These are phyloP conservation scores for Oreohelix idahoensis DNA, from an alignment of 1,140 invertebrate species.

Conservation along the genomic window DNA sequence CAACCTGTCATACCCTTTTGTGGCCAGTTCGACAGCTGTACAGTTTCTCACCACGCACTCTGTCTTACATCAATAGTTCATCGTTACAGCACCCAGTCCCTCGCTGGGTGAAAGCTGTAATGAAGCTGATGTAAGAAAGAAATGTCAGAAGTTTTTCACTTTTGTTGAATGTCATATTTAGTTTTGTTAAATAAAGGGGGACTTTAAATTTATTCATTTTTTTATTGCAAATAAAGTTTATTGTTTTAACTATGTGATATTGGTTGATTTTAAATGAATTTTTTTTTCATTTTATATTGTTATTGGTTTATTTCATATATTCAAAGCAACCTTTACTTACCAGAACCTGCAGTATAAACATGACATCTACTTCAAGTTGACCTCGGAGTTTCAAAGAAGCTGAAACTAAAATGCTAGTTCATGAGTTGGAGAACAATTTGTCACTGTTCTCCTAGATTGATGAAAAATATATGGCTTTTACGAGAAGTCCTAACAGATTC, in stretches of 20 bases:
- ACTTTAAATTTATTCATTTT: neutral
- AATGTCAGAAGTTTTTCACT: neutral
- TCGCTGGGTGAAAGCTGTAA: slow-evolving; percentile 2
- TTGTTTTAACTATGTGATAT: neutral
- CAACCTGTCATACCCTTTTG: neutral
- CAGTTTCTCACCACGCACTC: neutral
- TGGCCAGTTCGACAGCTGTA: slow-evolving; percentile 29
- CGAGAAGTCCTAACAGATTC: too few relatives aligned
- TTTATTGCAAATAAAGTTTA: neutral
- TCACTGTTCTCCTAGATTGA: too few relatives aligned
- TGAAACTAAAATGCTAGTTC: too few relatives aligned
- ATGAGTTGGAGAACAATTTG: too few relatives aligned
- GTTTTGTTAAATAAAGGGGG: neutral
- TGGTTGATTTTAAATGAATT: neutral
- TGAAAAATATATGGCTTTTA: too few relatives aligned
- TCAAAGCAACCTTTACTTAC: too few relatives aligned
- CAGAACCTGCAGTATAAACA: too few relatives aligned
- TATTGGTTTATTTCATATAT: too few relatives aligned
- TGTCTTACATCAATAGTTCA: neutral
- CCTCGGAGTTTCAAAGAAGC: too few relatives aligned
- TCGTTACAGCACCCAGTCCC: neutral
- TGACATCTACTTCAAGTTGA: too few relatives aligned
- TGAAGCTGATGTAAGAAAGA: slow-evolving; percentile 9
- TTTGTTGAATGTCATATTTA: neutral
- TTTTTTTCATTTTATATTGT: too few relatives aligned